Conservation (phyloP, 2,113 vertebrate species). For the Heteronetta atricapilla region DNA sequence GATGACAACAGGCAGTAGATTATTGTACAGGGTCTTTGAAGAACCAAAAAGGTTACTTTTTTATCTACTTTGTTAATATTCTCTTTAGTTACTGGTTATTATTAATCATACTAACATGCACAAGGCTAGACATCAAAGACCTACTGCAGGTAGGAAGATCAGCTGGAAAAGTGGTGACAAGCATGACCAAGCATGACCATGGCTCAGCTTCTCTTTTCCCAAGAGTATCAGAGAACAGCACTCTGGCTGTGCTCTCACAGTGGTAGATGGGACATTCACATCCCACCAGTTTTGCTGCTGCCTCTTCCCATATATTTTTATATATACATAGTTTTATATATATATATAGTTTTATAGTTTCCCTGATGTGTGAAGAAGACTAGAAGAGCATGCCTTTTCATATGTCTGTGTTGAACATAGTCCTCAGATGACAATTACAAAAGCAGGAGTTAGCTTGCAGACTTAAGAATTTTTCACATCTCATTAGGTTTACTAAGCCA, state of each 20-base stretch:
- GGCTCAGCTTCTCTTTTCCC: not conserved
- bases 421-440: not conserved
- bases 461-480: not conserved
- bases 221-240: not conserved
- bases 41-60: not conserved
- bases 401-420: not conserved
- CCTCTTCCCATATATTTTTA: not conserved
- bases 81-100: not conserved
- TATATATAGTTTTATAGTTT: not conserved
- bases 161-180: not conserved
- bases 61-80: not conserved
- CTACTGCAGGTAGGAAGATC: not conserved
- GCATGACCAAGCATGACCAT: not conserved
- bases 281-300: not conserved
- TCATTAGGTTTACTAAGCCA: not conserved
- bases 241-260: not conserved
- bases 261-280: not conserved
- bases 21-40: not conserved
- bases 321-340: too few species aligned
- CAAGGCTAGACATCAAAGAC: not conserved
- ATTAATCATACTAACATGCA: not conserved
- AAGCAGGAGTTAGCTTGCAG: not conserved
- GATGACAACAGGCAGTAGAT: not conserved
- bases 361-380: not conserved
- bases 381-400: not conserved